Conservation (phyloP, 2,113 vertebrate species). For the Meriones unguiculatus region DNA sequence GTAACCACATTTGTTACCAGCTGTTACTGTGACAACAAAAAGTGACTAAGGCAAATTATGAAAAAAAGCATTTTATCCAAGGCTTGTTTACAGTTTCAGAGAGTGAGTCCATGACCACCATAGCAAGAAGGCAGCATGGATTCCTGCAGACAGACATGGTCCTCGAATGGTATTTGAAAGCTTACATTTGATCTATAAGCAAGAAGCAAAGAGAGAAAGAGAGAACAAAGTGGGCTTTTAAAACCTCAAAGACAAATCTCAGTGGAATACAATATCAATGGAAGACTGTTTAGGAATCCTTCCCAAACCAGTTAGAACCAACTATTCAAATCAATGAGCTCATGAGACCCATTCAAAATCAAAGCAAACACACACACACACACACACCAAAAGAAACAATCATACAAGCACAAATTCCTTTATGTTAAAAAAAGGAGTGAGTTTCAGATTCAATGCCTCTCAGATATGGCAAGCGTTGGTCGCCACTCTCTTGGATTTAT, state of each 20-base stretch:
- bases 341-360: background rate
- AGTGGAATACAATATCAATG: background rate
- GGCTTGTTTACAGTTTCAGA: too few relatives aligned
- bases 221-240: background rate
- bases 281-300: background rate
- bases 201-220: too few relatives aligned
- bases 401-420: constrained; percentile 49
- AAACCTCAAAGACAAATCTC: background rate
- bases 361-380: background rate
- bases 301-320: background rate
- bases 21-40: too few relatives aligned
- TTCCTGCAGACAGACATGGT: background rate
- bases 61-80: too few relatives aligned
- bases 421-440: background rate
- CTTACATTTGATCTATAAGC: background rate
- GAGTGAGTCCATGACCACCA: too few relatives aligned
- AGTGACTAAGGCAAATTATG: too few relatives aligned
- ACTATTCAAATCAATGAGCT: background rate
- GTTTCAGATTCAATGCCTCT: too few relatives aligned
- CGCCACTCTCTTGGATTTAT: too few relatives aligned
- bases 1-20: too few relatives aligned
- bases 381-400: background rate
- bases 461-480: too few relatives aligned
- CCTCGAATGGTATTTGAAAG: background rate
- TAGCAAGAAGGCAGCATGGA: background rate